Conservation (phyloP, 2,113 vertebrate genomes). For the Oceanodroma tethys region DNA sequence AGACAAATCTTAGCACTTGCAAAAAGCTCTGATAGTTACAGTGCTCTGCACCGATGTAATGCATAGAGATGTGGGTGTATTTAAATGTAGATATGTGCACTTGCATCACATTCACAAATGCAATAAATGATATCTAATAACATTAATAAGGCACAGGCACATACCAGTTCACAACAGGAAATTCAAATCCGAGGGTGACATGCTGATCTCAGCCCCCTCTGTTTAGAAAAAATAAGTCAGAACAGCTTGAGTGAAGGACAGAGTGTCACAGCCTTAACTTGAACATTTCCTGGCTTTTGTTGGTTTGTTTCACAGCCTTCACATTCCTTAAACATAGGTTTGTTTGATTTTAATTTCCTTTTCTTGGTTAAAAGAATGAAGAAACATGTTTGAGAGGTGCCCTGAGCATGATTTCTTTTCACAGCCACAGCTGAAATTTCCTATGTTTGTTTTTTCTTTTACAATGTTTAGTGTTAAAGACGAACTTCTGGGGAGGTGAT, state of each 20-base stretch:
- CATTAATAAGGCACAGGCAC: slow-evolving; percentile 41
- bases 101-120: slow-evolving; percentile 32
- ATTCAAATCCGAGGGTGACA: slow-evolving; percentile 59
- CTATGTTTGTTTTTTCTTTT: slow-evolving; percentile 67
- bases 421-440: slow-evolving; percentile 64
- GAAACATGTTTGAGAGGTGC: slow-evolving; percentile 60
- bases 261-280: slow-evolving; percentile 61
- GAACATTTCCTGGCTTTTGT: slow-evolving; percentile 68
- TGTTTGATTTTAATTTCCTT: slow-evolving; percentile 72
- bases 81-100: slow-evolving; percentile 29
- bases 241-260: slow-evolving; percentile 66
- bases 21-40: slow-evolving; percentile 8
- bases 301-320: slow-evolving; percentile 68
- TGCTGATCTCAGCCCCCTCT: slow-evolving; percentile 48
- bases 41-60: not conserved
- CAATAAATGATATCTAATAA: slow-evolving; percentile 60
- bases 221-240: slow-evolving; percentile 59
- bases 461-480: slow-evolving; percentile 56
- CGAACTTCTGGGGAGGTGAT: slow-evolving; percentile 41
- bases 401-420: slow-evolving; percentile 61
- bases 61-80: slow-evolving; percentile 5
- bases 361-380: slow-evolving; percentile 63
- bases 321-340: slow-evolving; percentile 66
- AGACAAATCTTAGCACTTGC: slow-evolving; percentile 7
- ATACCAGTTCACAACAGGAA: slow-evolving; percentile 61